Percentiles rank a stretch among this genome's conserved stretches.
Conservation (phyloP, 1,140 invertebrate genomes). For the Leucophenga varia region DNA sequence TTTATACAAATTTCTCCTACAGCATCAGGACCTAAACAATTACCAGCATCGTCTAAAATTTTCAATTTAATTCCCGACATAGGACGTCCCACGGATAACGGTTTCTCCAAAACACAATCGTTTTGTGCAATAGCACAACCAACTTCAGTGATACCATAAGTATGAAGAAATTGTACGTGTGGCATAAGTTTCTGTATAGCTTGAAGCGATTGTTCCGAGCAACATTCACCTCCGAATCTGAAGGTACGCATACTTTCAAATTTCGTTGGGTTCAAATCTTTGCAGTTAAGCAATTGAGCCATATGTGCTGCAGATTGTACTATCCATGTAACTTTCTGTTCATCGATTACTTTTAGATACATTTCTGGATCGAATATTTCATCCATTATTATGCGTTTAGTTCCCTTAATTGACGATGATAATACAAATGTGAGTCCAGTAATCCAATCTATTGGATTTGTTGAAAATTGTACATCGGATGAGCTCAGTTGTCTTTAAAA, state of each 20-base stretch:
- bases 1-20: constrained; percentile 36
- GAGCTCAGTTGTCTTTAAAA: constrained; percentile 14
- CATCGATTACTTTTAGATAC: constrained; percentile 19
- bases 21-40: constrained; percentile 24
- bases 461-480: constrained; percentile 28
- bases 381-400: constrained; percentile 31
- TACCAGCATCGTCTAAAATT: constrained; percentile 37
- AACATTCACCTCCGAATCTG: constrained; percentile 26
- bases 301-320: constrained; percentile 30
- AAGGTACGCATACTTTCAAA: constrained; percentile 21
- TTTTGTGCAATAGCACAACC: constrained; percentile 24
- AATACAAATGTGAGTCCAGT: constrained; percentile 29
- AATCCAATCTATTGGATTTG: constrained; percentile 39
- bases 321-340: constrained; percentile 33
- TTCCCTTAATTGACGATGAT: constrained; percentile 25
- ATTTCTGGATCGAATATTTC: constrained; percentile 24
- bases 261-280: constrained; percentile 18
- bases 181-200: constrained; percentile 18
- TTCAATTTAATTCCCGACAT: constrained; percentile 31
- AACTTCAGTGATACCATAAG: constrained; percentile 33
- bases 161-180: constrained; percentile 18
- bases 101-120: constrained; percentile 29
- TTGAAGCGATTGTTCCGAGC: constrained; percentile 26
- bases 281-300: constrained; percentile 27
- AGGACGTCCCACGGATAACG: constrained; percentile 32